phyloP scores from a whole-genome alignment of 2,888 invertebrate genomes.

The Cremastinae sp. region DNA sequence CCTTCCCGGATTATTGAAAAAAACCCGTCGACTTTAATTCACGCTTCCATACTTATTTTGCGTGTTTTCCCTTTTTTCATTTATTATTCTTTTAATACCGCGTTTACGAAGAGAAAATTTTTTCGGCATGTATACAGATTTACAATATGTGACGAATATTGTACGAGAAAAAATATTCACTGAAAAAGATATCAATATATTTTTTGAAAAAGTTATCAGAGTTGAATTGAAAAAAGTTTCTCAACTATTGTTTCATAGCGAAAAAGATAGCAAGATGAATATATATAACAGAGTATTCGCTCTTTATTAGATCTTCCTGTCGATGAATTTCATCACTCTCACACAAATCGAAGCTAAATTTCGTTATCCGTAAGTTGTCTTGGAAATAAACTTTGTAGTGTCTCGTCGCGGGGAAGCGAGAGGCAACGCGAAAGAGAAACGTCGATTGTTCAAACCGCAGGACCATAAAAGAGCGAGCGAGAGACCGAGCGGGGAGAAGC shows the following conservation, averaged over 20 bases:
- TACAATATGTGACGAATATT: too few species aligned
- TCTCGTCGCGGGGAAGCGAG: not conserved
- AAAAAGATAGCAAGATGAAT: not conserved
- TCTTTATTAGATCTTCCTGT: constrained; percentile 6
- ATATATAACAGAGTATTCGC: not conserved
- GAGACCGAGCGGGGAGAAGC: not conserved
- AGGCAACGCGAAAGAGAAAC: constrained; percentile 18
- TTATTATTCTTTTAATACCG: too few species aligned
- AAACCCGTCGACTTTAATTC: too few species aligned
- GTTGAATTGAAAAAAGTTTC: constrained; percentile 4
- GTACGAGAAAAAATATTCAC: too few species aligned
- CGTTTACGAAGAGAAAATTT: too few species aligned
- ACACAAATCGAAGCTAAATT: constrained; percentile 16
- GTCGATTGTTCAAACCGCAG: constrained; percentile 51
- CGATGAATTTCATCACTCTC: constrained; percentile 16
- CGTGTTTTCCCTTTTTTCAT: not conserved
- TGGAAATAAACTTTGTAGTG: constrained; percentile 23
- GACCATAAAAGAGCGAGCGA: constrained; percentile 10
- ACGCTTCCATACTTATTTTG: not conserved
- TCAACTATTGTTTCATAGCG: not conserved
- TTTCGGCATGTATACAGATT: too few species aligned
- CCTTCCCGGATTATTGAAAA: too few species aligned
- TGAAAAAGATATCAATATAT: too few species aligned
- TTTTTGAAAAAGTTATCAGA: too few species aligned
- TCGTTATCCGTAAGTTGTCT: constrained; percentile 20